Evolutionary conservation across 2,797 vertebrate species (phyloP), one percentile per base, ranked within the genome.

Genomic region (Smutsia gigantea): DNA sequence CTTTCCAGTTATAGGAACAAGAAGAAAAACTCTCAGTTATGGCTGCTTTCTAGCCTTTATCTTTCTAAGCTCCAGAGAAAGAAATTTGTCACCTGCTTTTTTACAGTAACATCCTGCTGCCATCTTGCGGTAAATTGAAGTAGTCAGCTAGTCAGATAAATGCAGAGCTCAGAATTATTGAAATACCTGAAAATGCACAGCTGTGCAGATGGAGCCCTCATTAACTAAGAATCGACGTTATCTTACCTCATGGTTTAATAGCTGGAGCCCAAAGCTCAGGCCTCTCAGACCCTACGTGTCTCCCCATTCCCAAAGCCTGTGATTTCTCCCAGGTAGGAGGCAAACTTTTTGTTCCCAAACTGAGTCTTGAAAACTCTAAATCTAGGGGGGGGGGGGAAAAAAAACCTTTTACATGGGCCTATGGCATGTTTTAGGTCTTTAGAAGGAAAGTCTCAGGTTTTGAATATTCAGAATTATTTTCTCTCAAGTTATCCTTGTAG

Each of bases 81-180:
- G 34, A 49, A 53, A 34, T 8, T 5, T 10, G 7, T 15, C 9
- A 39, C 2, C 37, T 46, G 34, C 3, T 77, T 78, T 59, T 96
- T 75, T 84, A 74, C 64, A 68, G 68, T 94, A 97, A 92, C 78
- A 63, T 71, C 55, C 75, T 84, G 75, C 96, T 95, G 98, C 98
- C 98, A 98, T 97, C 98, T 98, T 95, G 98, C 97, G 98, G 98
- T 57, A 39, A 74, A 0, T 14, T 87, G 49, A 94, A 61, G 85
- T 74, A 93, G 2, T 51, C 19, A 68, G 9, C 4, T 18, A 51
- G 10, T 59, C 55, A 53, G 92, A 93, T 7, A 51, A 61, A 90
- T 7, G 18, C n/a, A 23, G 18, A 71, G 12, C 63, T 90, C 64
- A 69, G 37, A 94, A 53, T 69, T 64, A 23, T 0, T 82, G 37